A percentile compares a stretch with the other conserved stretches of the same genome.
These are phyloP conservation scores for Oscheius sp. DNA, from an alignment of 2,888 invertebrate species.

Conservation along the genomic window DNA sequence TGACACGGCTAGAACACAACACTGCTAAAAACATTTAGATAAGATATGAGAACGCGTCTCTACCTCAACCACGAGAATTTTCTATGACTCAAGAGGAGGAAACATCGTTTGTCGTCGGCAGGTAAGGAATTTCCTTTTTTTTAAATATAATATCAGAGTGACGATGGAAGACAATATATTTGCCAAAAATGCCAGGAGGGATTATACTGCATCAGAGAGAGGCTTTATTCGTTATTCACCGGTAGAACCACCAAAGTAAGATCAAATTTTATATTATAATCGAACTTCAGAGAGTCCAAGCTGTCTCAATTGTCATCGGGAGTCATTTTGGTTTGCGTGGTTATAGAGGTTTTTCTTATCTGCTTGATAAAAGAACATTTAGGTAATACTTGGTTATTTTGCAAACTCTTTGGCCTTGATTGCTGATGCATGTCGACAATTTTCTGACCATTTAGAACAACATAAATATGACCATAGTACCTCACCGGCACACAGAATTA, in stretches of 20 bases:
- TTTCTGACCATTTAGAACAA: conserved; percentile 43
- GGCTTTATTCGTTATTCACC: conserved; percentile 13
- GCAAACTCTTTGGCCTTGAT: conserved; percentile 40
- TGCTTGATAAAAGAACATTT: neutral
- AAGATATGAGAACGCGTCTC: conserved; percentile 22
- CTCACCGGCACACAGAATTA: conserved; percentile 36
- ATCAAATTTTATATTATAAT: neutral
- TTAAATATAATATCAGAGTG: conserved; percentile 31
- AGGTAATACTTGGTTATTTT: conserved; percentile 41
- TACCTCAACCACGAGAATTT: neutral
- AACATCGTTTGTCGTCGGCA: neutral
- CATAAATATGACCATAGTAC: conserved; percentile 40
- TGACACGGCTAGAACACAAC: too few relatives aligned
- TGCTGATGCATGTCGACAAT: conserved; percentile 40
- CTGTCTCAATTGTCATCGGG: conserved; percentile 15
- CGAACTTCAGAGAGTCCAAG: conserved; percentile 2
- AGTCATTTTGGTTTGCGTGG: conserved; percentile 31
- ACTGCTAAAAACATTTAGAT: neutral
- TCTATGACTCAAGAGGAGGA: conserved; percentile 6
- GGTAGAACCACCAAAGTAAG: conserved; percentile 3
- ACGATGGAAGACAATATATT: conserved; percentile 52
- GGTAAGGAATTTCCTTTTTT: neutral
- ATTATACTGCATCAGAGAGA: conserved; percentile 27
- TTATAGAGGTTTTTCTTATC: conserved; percentile 28
- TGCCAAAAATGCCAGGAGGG: conserved; percentile 30